Evolutionary conservation across 92 coral and sea anemone genomes (phyloP).

Genomic region (Palythoa grandiflora): DNA sequence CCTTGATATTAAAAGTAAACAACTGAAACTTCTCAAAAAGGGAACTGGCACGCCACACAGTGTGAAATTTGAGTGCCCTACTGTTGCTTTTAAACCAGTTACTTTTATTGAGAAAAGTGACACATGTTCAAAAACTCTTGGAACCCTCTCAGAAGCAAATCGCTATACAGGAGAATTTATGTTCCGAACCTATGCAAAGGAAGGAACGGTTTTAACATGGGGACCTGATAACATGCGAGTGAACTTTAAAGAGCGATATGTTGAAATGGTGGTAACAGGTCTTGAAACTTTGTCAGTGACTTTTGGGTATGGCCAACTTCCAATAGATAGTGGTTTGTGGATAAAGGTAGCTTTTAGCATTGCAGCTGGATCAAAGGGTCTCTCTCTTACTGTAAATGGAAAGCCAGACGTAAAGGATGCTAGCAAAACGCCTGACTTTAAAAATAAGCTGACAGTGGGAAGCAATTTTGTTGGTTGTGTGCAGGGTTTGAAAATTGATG

Average conservation of each 20-base stretch:
- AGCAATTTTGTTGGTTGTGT: conserved; percentile 77
- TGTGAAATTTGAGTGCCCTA: conserved; percentile 27
- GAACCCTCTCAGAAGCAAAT: neutral
- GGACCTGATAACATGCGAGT: conserved; percentile 3
- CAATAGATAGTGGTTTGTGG: conserved; percentile 80
- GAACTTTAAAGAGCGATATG: neutral
- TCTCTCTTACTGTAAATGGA: conserved; percentile 48
- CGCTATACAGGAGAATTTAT: conserved; percentile 6
- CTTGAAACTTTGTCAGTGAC: conserved; percentile 44
- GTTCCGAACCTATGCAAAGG: conserved; percentile 32
- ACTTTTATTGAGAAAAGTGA: conserved; percentile 19
- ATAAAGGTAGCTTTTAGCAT: conserved; percentile 57
- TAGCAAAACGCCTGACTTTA: conserved; percentile 3
- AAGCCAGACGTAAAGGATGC: neutral
- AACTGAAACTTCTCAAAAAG: conserved; percentile 27
- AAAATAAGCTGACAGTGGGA: conserved; percentile 53
- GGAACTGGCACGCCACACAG: neutral
- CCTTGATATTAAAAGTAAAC: conserved; percentile 3
- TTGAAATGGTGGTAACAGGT: neutral
- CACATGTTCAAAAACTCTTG: conserved; percentile 23
- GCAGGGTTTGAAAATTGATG: conserved; percentile 64
- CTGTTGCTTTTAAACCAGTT: neutral
- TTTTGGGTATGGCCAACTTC: conserved; percentile 34
- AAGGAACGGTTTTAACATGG: conserved; percentile 24
- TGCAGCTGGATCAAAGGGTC: neutral